These are phyloP conservation scores for Parascotia fuliginaria DNA, from an alignment of 2,888 invertebrate genomes.

Conservation along the genomic window DNA sequence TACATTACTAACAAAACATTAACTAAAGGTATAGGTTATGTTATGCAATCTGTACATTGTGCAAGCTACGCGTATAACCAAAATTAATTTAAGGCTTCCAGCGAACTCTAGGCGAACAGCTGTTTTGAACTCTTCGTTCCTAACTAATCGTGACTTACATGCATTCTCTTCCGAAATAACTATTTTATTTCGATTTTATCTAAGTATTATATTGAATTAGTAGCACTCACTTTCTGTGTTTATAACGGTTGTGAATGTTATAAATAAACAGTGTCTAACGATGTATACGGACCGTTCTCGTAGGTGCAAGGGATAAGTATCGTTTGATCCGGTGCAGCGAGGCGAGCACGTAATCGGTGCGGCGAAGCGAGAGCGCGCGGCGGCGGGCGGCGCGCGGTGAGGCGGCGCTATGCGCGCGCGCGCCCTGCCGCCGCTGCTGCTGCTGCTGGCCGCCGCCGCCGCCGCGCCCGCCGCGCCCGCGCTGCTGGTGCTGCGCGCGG, in stretches of 20 bases:
- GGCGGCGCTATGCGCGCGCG: slow-evolving; percentile 66
- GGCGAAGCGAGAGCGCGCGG: slow-evolving; percentile 47
- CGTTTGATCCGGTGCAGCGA: slow-evolving; percentile 61
- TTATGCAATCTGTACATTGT: too few species aligned
- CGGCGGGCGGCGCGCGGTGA: slow-evolving; percentile 45
- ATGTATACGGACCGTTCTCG: background rate
- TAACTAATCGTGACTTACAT: too few species aligned
- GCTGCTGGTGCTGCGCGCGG: slow-evolving; percentile 65
- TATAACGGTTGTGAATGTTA: background rate
- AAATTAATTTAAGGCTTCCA: too few species aligned
- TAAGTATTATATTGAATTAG: too few species aligned
- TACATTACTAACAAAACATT: too few species aligned
- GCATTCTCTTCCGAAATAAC: too few species aligned
- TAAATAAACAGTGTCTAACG: slow-evolving; percentile 13
- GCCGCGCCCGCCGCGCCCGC: slow-evolving; percentile 33
- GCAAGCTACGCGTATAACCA: too few species aligned
- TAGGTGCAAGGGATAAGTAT: slow-evolving; percentile 24
- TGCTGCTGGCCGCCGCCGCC: slow-evolving; percentile 11
- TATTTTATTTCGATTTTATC: too few species aligned
- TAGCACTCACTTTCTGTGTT: too few species aligned
- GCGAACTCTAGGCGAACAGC: too few species aligned
- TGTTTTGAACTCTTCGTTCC: too few species aligned
- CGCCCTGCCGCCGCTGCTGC: slow-evolving; percentile 35
- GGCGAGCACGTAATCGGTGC: slow-evolving; percentile 37
- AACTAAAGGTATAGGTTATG: too few species aligned